These are phyloP conservation scores for Eidolon dupreanum DNA, from an alignment of 2,797 vertebrate genomes.

Conservation along the genomic window DNA sequence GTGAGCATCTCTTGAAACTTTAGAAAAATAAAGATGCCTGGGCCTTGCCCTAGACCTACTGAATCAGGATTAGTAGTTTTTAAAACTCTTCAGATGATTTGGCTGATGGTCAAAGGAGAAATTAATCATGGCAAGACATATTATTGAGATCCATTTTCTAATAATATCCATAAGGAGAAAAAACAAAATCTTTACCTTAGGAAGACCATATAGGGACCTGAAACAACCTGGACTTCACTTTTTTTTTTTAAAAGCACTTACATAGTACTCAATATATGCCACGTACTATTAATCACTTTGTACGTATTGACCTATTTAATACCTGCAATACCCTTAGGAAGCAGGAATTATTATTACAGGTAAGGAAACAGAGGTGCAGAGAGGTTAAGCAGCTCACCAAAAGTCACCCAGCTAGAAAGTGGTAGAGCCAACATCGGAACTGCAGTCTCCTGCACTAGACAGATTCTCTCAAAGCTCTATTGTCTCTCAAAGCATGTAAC, in stretches of 20 bases:
- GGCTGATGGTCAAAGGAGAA: neutral
- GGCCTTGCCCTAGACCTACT: neutral
- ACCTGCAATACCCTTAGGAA: neutral
- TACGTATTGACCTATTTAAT: neutral
- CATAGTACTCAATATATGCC: neutral
- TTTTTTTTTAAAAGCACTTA: neutral
- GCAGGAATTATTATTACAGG: neutral
- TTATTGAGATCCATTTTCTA: neutral
- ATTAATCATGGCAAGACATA: neutral
- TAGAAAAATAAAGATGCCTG: conserved; percentile 3
- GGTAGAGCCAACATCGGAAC: neutral
- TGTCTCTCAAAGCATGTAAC: neutral
- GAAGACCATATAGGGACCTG: neutral
- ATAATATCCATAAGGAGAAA: neutral
- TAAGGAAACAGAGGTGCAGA: neutral
- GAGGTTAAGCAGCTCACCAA: neutral
- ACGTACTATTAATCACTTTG: neutral
- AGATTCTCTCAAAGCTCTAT: neutral
- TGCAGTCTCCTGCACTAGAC: neutral
- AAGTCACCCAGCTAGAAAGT: neutral
- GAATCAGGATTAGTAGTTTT: neutral
- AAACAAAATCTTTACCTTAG: neutral
- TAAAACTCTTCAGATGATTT: neutral
- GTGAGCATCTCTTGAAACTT: neutral
- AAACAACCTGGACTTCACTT: neutral